A percentile compares a stretch with the other conserved stretches of the same genome.
Conservation (phyloP, 2,797 vertebrate genomes). For the Myotis daubentonii region DNA sequence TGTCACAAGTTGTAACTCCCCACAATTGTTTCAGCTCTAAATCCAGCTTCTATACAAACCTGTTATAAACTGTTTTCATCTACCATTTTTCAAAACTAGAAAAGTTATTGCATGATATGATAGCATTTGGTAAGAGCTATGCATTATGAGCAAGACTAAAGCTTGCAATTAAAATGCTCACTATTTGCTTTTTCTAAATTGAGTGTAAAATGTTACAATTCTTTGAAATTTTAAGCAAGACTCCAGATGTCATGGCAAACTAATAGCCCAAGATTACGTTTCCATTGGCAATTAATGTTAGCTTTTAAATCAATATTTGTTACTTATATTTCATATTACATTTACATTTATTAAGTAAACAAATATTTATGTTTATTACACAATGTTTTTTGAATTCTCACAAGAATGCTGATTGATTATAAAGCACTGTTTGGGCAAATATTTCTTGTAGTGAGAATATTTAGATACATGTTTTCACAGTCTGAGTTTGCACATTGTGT, state of each 20-base stretch:
- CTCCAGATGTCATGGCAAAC: neutral
- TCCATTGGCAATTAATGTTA: constrained; percentile 30
- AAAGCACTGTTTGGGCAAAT: neutral
- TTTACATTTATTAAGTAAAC: constrained; percentile 19
- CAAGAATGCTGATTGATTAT: neutral
- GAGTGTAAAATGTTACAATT: neutral
- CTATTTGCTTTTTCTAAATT: neutral
- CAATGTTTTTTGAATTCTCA: neutral
- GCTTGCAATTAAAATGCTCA: neutral
- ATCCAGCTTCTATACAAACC: neutral
- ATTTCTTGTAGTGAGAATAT: neutral
- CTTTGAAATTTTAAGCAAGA: constrained; percentile 48
- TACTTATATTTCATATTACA: constrained; percentile 2
- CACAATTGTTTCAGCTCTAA: neutral
- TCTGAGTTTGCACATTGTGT: constrained; percentile 30
- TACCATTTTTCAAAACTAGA: neutral
- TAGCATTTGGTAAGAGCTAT: neutral
- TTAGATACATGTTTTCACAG: neutral
- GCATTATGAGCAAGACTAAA: neutral
- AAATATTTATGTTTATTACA: constrained; percentile 6
- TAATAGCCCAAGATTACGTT: constrained; percentile 49
- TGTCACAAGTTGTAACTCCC: neutral
- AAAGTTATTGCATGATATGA: neutral
- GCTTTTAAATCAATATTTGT: constrained; percentile 41
- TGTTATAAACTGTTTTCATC: neutral